Evolutionary conservation across 1,140 invertebrate species (phyloP), one percentile per base, ranked within the genome.

Genomic region (Drosophila orena): DNA sequence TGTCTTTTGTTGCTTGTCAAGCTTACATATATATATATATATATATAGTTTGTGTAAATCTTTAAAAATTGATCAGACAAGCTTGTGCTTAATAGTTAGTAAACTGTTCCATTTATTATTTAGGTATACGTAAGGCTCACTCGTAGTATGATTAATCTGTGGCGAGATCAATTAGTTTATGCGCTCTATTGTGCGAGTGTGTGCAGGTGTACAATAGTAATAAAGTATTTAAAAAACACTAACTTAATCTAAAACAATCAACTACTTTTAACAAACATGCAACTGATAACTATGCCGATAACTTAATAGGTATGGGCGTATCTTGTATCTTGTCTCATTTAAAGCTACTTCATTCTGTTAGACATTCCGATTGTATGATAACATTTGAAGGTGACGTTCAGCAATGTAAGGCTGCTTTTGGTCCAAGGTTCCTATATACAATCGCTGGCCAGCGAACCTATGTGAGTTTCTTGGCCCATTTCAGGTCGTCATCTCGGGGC

Each of bases 401-500:
- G 17, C 12, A 17, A 38, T 44, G 52, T 47, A 64, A 57, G 44
- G 58, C 53, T 65, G 69, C 75, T 78, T 30, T 30, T 89, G 84
- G 84, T 89, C 84, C 84, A 85, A 61, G 65, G 52, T 74, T 52
- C 53, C 55, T 80, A 89, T 83, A 38, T 89, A 89, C 77, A 86
- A 59, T 79, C 50, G 55, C 38, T 57, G 40, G 27, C 49, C 43
- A 54, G 59, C 50, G 50, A 46, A 75, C 65, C 74, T 92, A 92
- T 78, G 90, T 89, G 20, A 93, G 93, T 91, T 98, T 98, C 92
- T 98, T 96, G 10, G 98, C 97, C 98, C 98, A 99, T 91, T 97
- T 97, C 88, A 99, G 93, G 91, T 99, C 98, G 92, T 99, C 98
- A n/a, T 95, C 96, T 60, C 98, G 94, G 3, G 98, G 98, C 91